Conservation (phyloP, 2,113 vertebrate genomes). For the Lophotis ruficrista region DNA sequence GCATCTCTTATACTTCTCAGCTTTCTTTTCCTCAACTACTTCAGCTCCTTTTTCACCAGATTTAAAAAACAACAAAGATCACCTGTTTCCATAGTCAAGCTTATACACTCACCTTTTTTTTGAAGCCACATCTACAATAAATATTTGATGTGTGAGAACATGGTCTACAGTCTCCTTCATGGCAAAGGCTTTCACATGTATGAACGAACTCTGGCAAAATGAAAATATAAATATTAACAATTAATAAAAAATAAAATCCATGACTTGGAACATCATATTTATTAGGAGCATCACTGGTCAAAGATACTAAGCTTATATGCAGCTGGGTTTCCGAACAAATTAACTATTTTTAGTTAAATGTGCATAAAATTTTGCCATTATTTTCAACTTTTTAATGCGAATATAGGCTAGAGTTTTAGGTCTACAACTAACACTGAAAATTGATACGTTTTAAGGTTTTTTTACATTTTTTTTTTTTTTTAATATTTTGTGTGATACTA, state of each 20-base stretch:
- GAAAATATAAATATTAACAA: background rate
- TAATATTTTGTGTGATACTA: background rate
- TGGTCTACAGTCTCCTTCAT: slow-evolving; percentile 90
- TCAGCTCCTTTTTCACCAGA: background rate
- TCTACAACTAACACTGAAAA: background rate
- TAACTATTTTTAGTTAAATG: background rate
- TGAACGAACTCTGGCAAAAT: slow-evolving; percentile 85
- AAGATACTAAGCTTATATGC: background rate
- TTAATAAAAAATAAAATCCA: background rate
- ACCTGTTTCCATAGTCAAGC: background rate
- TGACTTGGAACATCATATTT: background rate
- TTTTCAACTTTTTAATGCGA: background rate
- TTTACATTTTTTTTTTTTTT: too few species aligned
- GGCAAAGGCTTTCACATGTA: slow-evolving; percentile 92
- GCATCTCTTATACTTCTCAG: background rate
- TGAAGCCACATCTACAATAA: slow-evolving; percentile 93
- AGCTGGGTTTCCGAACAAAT: background rate
- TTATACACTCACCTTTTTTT: slow-evolving; percentile 83
- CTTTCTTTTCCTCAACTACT: background rate
- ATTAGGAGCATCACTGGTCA: background rate
- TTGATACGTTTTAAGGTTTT: background rate
- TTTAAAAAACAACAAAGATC: background rate
- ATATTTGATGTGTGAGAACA: slow-evolving; percentile 92
- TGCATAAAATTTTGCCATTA: background rate
- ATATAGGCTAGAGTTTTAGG: background rate